These are phyloP conservation scores for Istiophorus platypterus DNA, from an alignment of 2,113 vertebrate species.

Conservation along the genomic window DNA sequence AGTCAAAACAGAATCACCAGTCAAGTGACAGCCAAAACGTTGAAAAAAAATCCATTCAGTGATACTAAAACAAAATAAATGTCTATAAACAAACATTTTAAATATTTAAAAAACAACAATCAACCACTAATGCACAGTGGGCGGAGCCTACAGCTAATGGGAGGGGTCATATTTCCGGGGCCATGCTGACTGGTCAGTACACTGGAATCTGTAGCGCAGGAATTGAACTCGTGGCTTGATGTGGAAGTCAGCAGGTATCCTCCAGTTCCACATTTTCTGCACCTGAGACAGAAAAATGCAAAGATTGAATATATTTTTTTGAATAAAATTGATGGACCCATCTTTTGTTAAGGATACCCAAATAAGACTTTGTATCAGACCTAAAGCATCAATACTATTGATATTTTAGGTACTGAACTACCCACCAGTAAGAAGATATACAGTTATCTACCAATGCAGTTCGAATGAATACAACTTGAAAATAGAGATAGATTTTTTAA, in stretches of 20 bases:
- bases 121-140: slow-evolving; percentile 13
- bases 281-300: slow-evolving; percentile 67
- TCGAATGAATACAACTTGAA: no score
- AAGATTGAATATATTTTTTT: no score
- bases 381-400: background rate
- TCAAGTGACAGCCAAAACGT: slow-evolving; percentile 3
- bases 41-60: background rate
- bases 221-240: slow-evolving; percentile 83
- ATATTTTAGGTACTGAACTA: background rate
- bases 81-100: slow-evolving; percentile 75
- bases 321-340: background rate
- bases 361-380: no score
- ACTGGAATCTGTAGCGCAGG: slow-evolving; percentile 83
- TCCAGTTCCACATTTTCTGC: slow-evolving; percentile 89
- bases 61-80: slow-evolving; percentile 55
- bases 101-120: slow-evolving; percentile 71
- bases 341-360: no score
- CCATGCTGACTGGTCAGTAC: slow-evolving; percentile 78
- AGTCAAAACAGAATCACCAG: slow-evolving; percentile 22
- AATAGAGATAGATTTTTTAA: no score
- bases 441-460: no score
- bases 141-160: slow-evolving; percentile 67
- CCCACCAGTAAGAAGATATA: no score
- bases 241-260: slow-evolving; percentile 89
- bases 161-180: slow-evolving; percentile 65